Evolutionary conservation across 1,140 invertebrate genomes (phyloP).

Genomic region (Sinonovacula constricta): DNA sequence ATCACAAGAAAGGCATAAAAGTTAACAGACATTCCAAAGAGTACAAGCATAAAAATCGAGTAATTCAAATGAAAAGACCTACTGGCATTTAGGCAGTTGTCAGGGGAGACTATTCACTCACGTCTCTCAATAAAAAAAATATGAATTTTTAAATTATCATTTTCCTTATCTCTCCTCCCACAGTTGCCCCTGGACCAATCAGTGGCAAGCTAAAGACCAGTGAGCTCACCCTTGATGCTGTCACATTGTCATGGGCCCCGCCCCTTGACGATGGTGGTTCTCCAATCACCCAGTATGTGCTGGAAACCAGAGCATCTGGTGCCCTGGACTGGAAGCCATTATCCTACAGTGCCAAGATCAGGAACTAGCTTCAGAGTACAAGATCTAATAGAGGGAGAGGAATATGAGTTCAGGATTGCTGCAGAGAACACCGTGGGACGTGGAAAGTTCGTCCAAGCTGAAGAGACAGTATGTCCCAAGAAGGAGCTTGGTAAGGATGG

Average conservation of each 20-base stretch:
- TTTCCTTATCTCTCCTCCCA: no score
- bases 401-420: conserved; percentile 97
- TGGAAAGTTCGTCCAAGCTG: conserved; percentile 92
- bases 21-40: no score
- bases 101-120: no score
- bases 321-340: conserved; percentile 94
- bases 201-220: conserved; percentile 92
- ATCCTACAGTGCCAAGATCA: conserved; percentile 60
- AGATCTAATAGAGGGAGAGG: conserved; percentile 82
- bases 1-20: no score
- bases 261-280: conserved; percentile 79
- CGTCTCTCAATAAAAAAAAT: no score
- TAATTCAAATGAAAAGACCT: no score
- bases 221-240: conserved; percentile 92
- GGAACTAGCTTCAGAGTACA: conserved; percentile 62
- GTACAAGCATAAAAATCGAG: no score
- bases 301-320: conserved; percentile 95
- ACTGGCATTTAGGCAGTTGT: no score
- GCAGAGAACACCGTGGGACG: conserved; percentile 98
- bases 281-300: conserved; percentile 89
- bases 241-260: conserved; percentile 79
- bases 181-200: conserved; percentile 85
- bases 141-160: no score
- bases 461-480: conserved; percentile 93
- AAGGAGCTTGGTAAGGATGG: conserved; percentile 94